A percentile compares a stretch with the other conserved stretches of the same genome.
Conservation (phyloP, 2,113 vertebrate species). For the Mola mola region DNA sequence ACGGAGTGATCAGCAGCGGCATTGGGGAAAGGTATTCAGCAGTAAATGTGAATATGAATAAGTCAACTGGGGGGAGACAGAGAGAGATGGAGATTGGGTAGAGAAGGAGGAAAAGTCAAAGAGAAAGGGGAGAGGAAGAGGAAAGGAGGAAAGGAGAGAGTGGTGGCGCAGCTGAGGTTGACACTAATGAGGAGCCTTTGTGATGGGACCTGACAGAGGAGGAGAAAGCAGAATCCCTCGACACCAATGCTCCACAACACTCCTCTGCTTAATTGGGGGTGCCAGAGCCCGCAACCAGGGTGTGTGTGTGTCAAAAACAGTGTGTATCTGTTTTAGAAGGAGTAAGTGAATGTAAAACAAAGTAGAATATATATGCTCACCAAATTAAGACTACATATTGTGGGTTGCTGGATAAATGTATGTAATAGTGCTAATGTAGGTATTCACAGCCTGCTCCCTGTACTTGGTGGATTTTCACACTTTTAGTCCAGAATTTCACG, state of each 20-base stretch:
- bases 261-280: constrained; percentile 85
- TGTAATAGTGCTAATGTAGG: constrained; percentile 60
- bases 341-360: constrained; percentile 78
- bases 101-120: constrained; percentile 67
- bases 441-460: constrained; percentile 60
- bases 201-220: constrained; percentile 87
- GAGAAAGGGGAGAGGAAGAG: constrained; percentile 57
- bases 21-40: constrained; percentile 49
- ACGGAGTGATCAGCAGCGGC: constrained; percentile 46
- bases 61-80: constrained; percentile 64
- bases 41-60: constrained; percentile 63
- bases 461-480: constrained; percentile 73
- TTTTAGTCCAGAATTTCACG: constrained; percentile 69
- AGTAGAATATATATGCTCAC: constrained; percentile 56
- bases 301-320: constrained; percentile 63
- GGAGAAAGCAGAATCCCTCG: constrained; percentile 86
- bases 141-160: constrained; percentile 70
- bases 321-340: constrained; percentile 73
- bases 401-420: constrained; percentile 42
- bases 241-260: constrained; percentile 84
- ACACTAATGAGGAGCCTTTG: constrained; percentile 87
- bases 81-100: constrained; percentile 65
- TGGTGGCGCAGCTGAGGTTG: constrained; percentile 84
- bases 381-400: constrained; percentile 58
- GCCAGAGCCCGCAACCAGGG: constrained; percentile 75